A percentile compares a stretch with the other conserved stretches of the same genome.
Conservation (phyloP, 2,113 vertebrate genomes). For the Calyptommatus sinebrachiatus region DNA sequence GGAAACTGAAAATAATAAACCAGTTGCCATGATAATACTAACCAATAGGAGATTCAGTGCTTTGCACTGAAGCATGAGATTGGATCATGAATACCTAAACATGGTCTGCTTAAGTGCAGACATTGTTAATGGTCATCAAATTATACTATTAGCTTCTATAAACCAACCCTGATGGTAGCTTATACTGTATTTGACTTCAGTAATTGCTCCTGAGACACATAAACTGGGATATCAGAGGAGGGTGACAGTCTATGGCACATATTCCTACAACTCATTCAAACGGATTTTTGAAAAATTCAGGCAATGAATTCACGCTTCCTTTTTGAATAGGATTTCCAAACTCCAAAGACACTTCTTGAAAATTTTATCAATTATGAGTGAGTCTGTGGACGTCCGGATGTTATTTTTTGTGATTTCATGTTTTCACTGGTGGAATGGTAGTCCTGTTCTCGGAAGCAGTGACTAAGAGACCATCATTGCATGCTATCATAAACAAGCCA, state of each 20-base stretch:
- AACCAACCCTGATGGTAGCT: accelerated
- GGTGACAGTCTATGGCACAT: neutral
- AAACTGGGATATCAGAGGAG: neutral
- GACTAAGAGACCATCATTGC: too few species aligned
- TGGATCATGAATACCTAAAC: slow-evolving; percentile 65
- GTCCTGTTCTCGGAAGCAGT: too few species aligned
- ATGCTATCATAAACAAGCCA: too few species aligned
- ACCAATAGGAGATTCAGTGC: slow-evolving; percentile 35
- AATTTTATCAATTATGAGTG: too few species aligned
- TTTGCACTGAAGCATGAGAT: slow-evolving; percentile 62
- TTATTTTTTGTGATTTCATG: too few species aligned
- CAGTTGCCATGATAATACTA: neutral
- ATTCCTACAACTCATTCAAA: too few species aligned
- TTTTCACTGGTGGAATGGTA: too few species aligned
- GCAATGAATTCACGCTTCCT: too few species aligned
- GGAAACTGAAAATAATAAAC: slow-evolving; percentile 25
- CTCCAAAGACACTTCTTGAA: too few species aligned
- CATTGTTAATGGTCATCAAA: slow-evolving; percentile 57
- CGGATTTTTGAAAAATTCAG: too few species aligned
- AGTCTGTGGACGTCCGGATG: too few species aligned
- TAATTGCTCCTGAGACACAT: neutral
- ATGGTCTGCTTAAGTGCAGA: slow-evolving; percentile 41
- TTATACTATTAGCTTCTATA: slow-evolving; percentile 46
- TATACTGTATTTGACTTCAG: neutral
- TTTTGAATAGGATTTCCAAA: too few species aligned